Evolutionary conservation across 2,113 vertebrate species (phyloP).

Genomic region (Lucifuga dentata): DNA sequence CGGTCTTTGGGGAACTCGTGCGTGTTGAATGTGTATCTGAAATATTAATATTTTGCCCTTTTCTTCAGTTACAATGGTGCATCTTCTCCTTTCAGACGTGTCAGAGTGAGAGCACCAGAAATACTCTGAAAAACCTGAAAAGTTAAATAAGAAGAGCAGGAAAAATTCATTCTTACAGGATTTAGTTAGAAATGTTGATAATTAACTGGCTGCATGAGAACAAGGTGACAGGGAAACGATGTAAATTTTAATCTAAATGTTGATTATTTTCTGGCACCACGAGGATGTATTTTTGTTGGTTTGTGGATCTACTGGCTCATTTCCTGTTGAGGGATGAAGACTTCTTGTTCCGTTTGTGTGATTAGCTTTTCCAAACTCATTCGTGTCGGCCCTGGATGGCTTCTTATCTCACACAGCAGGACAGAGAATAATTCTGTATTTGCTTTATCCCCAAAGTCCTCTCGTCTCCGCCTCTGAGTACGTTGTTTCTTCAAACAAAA

Average conservation of each 20-base stretch:
- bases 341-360: constrained; percentile 7
- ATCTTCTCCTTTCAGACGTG: constrained; percentile 4
- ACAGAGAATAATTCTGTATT: constrained; percentile 18
- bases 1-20: not conserved
- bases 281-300: too few relatives aligned
- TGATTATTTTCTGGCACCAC: too few relatives aligned
- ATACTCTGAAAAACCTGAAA: too few relatives aligned
- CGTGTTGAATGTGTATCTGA: not conserved
- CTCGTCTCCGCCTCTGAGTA: too few relatives aligned
- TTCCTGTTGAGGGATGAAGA: too few relatives aligned
- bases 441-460: constrained; percentile 2
- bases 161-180: not conserved
- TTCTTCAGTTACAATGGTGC: constrained; percentile 5
- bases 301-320: too few relatives aligned
- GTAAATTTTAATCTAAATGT: constrained; percentile 8
- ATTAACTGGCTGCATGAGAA: constrained; percentile 4
- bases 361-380: constrained; percentile 44
- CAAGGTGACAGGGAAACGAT: not conserved
- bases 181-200: not conserved
- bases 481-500: constrained; percentile 33
- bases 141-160: not conserved
- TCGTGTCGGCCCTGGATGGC: constrained; percentile 40
- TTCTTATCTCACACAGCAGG: constrained; percentile 52
- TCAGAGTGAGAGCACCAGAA: not conserved
- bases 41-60: constrained; percentile 16